Percentiles rank a stretch among this genome's conserved stretches.
Evolutionary conservation across 2,113 vertebrate genomes (phyloP).

Genomic region (Mustela lutreola): DNA sequence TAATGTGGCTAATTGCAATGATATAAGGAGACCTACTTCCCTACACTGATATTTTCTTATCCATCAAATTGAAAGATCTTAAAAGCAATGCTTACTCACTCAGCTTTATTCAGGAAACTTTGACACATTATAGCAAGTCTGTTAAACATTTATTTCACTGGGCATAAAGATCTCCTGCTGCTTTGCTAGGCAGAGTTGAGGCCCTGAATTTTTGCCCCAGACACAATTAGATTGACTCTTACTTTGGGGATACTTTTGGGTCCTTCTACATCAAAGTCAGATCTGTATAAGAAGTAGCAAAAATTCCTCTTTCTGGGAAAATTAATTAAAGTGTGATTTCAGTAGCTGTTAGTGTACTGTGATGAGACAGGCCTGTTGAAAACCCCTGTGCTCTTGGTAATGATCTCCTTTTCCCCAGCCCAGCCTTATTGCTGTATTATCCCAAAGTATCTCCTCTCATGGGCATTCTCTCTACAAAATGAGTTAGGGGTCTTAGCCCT

Average conservation of each 20-base stretch:
- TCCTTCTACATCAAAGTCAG: slow-evolving; percentile 78
- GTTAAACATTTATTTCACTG: slow-evolving; percentile 82
- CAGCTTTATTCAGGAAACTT: slow-evolving; percentile 78
- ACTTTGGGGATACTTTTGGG: slow-evolving; percentile 49
- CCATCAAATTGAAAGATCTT: slow-evolving; percentile 81
- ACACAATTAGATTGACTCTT: slow-evolving; percentile 80
- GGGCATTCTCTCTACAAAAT: not conserved
- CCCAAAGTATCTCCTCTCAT: slow-evolving; percentile 7
- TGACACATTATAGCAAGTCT: slow-evolving; percentile 79
- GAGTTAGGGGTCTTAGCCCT: slow-evolving; percentile 68
- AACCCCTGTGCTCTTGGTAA: not conserved
- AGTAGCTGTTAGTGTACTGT: slow-evolving; percentile 38
- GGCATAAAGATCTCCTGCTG: slow-evolving; percentile 79
- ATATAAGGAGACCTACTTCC: slow-evolving; percentile 47
- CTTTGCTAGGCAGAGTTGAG: slow-evolving; percentile 72
- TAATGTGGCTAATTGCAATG: slow-evolving; percentile 75
- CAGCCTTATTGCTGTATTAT: not conserved
- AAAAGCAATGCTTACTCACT: slow-evolving; percentile 74
- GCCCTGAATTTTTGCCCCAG: slow-evolving; percentile 76
- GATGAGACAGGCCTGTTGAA: slow-evolving; percentile 66
- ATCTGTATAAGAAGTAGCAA: slow-evolving; percentile 70
- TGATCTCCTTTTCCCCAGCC: not conserved
- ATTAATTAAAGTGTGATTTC: slow-evolving; percentile 59
- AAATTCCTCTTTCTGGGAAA: slow-evolving; percentile 46
- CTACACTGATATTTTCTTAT: slow-evolving; percentile 72